These are phyloP conservation scores for Prinia subflava DNA, from an alignment of 2,113 vertebrate genomes.

Conservation along the genomic window DNA sequence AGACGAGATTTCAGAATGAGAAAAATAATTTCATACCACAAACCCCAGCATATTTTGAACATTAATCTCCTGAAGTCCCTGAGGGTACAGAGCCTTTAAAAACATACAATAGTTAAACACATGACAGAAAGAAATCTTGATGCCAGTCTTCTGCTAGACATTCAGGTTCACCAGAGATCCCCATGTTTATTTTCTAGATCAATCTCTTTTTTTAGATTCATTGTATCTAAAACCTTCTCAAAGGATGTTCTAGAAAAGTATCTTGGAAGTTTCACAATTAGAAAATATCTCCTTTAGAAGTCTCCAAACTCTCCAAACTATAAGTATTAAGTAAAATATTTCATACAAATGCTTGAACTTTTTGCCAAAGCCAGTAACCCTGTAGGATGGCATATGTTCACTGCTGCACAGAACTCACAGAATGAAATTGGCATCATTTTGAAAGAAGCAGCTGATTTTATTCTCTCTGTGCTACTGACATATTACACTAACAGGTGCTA, in stretches of 20 bases:
- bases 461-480: not conserved
- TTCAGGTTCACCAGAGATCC: not conserved
- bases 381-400: not conserved
- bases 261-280: not conserved
- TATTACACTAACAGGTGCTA: not conserved
- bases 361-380: not conserved
- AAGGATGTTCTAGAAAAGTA: not conserved
- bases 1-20: not conserved
- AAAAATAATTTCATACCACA: not conserved
- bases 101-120: not conserved
- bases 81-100: not conserved
- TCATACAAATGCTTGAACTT: not conserved
- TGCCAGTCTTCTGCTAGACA: not conserved
- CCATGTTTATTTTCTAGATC: not conserved
- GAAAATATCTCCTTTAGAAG: not conserved
- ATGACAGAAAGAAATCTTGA: not conserved
- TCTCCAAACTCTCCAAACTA: not conserved
- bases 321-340: not conserved
- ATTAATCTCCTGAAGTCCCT: not conserved
- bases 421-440: not conserved
- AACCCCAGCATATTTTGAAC: not conserved
- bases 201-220: not conserved
- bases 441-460: not conserved
- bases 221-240: not conserved
- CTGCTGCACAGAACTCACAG: not conserved